Percentiles rank a stretch among this genome's conserved stretches.
Conservation (phyloP, 2,113 vertebrate genomes). For the Catharus bicknelli region DNA sequence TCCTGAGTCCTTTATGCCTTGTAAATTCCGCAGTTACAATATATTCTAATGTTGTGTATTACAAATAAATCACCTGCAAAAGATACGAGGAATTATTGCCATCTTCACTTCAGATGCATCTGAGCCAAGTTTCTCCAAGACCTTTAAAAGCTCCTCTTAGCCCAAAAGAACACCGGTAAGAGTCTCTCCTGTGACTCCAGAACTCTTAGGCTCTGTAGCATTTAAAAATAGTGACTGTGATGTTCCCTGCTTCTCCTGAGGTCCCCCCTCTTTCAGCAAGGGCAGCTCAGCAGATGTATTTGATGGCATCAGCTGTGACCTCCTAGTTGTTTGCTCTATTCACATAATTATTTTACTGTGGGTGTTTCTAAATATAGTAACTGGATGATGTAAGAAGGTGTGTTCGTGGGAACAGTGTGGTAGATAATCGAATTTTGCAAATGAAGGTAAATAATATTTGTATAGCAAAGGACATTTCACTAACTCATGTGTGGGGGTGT, state of each 20-base stretch:
- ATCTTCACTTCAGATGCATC: not conserved
- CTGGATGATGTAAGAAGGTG: constrained; percentile 17
- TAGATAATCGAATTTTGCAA: constrained; percentile 8
- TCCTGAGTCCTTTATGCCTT: not conserved
- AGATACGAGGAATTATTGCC: not conserved
- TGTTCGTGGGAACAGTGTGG: not conserved
- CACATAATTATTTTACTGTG: constrained; percentile 44
- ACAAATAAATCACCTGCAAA: not conserved
- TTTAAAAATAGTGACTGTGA: not conserved
- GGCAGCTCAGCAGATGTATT: not conserved
- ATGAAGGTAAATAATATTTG: not conserved
- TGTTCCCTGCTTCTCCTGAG: not conserved
- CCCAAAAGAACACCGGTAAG: not conserved
- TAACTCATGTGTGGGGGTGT: not conserved
- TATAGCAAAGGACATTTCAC: not conserved
- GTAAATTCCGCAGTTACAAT: not conserved
- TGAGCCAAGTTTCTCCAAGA: not conserved
- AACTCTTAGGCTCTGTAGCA: not conserved
- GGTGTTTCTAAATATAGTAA: constrained; percentile 42
- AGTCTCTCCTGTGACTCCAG: not conserved
- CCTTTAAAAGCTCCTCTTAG: not conserved
- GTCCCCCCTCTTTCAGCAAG: not conserved
- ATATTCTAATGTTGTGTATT: not conserved
- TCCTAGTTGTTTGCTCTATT: constrained; percentile 14
- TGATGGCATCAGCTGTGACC: constrained; percentile 14